Percentiles rank a stretch among this genome's conserved stretches.
These are phyloP conservation scores for Mesoclemmys tuberculata DNA, from an alignment of 2,113 vertebrate species.

Conservation along the genomic window DNA sequence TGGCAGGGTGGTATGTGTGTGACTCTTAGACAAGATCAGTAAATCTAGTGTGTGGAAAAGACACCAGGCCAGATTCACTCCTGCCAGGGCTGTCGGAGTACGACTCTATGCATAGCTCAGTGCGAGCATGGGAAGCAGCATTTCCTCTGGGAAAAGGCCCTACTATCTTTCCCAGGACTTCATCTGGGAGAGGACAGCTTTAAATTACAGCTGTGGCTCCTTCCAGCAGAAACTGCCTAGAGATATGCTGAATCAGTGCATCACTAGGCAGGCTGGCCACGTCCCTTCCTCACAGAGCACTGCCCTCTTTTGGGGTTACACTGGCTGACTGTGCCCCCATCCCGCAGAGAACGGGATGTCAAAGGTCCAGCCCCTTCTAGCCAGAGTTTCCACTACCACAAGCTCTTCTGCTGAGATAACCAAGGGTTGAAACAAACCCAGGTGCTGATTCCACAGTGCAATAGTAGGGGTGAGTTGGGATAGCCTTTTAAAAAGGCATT, in stretches of 20 bases:
- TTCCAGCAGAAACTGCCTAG: background rate
- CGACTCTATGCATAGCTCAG: background rate
- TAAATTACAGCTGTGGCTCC: background rate
- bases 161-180: background rate
- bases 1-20: background rate
- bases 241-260: background rate
- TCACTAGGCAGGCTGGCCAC: background rate
- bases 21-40: background rate
- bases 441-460: background rate
- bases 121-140: background rate
- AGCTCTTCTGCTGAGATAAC: background rate
- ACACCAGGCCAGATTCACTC: background rate
- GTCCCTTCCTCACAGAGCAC: background rate
- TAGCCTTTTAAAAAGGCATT: constrained; percentile 5
- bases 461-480: background rate
- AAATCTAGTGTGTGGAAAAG: background rate
- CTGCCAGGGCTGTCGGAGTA: background rate
- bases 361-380: background rate
- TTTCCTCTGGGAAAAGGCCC: background rate
- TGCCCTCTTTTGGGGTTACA: background rate
- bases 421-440: background rate
- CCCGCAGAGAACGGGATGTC: background rate
- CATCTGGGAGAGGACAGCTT: background rate
- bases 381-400: background rate
- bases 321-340: background rate